Conservation (phyloP, 2,113 vertebrate species). For the Oncorhynchus gorbuscha region DNA sequence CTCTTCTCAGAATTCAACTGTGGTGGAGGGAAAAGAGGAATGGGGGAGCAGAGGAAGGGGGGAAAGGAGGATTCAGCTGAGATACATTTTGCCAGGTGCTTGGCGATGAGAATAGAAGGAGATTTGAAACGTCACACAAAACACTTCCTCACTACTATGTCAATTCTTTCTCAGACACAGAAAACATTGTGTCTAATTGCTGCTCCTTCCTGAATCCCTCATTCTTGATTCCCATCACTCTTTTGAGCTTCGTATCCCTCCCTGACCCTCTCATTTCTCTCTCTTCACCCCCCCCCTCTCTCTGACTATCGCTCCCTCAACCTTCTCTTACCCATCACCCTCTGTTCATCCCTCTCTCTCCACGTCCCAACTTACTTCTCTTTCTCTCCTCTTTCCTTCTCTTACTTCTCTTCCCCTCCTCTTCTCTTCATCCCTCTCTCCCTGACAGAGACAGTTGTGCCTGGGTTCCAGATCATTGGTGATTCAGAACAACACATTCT, state of each 20-base stretch:
- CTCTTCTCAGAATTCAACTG: slow-evolving; percentile 26
- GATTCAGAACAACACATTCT: slow-evolving; percentile 22
- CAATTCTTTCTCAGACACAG: slow-evolving; percentile 39
- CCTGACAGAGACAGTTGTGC: slow-evolving; percentile 13
- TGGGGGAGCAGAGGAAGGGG: slow-evolving; percentile 12
- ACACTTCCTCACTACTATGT: slow-evolving; percentile 44
- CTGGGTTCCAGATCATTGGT: slow-evolving; percentile 41
- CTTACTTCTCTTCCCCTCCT: background rate
- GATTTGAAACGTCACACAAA: slow-evolving; percentile 52
- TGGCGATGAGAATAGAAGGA: background rate
- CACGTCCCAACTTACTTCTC: background rate
- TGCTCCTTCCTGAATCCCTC: slow-evolving; percentile 57
- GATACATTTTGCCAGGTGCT: no score
- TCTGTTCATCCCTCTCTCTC: slow-evolving; percentile 14
- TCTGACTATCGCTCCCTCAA: background rate
- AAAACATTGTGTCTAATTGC: slow-evolving; percentile 24
- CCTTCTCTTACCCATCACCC: slow-evolving; percentile 23
- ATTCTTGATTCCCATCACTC: slow-evolving; percentile 59
- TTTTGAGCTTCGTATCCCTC: slow-evolving; percentile 44
- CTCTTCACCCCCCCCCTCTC: slow-evolving; percentile 24
- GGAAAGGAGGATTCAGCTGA: background rate
- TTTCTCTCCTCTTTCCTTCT: background rate
- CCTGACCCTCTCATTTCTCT: slow-evolving; percentile 10
- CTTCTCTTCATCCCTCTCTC: background rate
- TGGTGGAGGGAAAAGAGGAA: slow-evolving; percentile 19